Evolutionary conservation across 2,797 vertebrate species (phyloP), one percentile per base, ranked within the genome.

Genomic region (Xerus rutilus): DNA sequence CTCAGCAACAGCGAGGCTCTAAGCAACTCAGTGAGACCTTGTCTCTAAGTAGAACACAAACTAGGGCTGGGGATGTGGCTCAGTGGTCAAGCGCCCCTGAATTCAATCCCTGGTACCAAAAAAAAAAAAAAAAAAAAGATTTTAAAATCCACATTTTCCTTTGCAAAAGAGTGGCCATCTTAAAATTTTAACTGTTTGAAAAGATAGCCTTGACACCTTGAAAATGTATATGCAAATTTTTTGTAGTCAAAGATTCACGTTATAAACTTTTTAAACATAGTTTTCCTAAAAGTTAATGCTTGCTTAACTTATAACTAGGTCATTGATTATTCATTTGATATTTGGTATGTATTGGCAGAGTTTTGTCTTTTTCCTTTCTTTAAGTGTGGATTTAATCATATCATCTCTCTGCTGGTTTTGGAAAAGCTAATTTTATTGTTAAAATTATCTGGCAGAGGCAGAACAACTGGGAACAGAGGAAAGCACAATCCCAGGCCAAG

Each of bases 371-470:
- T 86, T 76, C 15, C 32, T 64, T 87, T 93, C 11, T 76, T 47
- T 81, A 76, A 52, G 73, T 39, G 9, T 52, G 17, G 23, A 74
- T 81, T 79, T 76, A 94, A 88, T 91, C 45, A 25, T 79, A 86
- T 76, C 64, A 77, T 85, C 54, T 83, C 59, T 96, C 52, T 57
- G 28, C 78, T 91, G 14, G 2, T 88, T 54, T 92, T 49, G 39
- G 47, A 92, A n/a, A 82, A 94, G 64, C 62, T 76, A 86, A 90
- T 96, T 91, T 94, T 87, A 85, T 92, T 81, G 89, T 95, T 86
- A 59, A 64, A 86, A 88, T 35, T 90, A 32, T 78, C 47, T 93
- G 49, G 78, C 32, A 69, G 86, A 73, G 45, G 70, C 49, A 89
- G 45, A 84, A 47, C 28, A 81, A 86, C 28, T 93, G 88, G 79